Evolutionary conservation across 2,888 invertebrate species (phyloP), one percentile per base, ranked within the genome.

Genomic region (Strigamia crassipes): DNA sequence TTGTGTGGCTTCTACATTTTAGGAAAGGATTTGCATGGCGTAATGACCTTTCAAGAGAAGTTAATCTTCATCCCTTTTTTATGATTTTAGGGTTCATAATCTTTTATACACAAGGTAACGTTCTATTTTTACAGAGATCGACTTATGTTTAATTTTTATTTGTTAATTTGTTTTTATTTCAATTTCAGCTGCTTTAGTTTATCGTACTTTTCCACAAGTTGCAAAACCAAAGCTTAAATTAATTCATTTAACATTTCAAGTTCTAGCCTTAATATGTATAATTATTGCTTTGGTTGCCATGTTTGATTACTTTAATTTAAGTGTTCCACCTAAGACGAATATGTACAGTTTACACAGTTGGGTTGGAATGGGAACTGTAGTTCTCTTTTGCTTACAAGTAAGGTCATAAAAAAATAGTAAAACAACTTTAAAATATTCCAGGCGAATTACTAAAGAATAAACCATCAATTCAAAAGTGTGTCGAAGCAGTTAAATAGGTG

Each of bases 261-360:
- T 91, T 23, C 87, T 90, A 56, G 91, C 92, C 1, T 90, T 96
- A 83, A 86, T 94, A 80, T 89, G 94, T 83, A 90, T 92, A 13
- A 90, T 92, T 15, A 90, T 94, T 82, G 94, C 92, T 21, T 88
- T 94, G 82, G 91, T 92, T 86, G 94, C 96, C 5, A 95, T 92
- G 4, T 95, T 95, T 86, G 93, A 94, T 87, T 93, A 92, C 80
- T 96, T 96, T 73, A 27, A 27, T 27, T 27, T 86, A 86, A 5
- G 85, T 85, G 85, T 85, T 6, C 88, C 88, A 5, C 91, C 92
- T 6, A 91, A 90, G 80, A 91, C 93, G 12, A 94, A 94, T 86
- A 88, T 94, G 87, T 94, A 94, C 87, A 90, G 91, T 12, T 87
- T 95, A 80, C 95, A 95, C 87, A 94, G 94, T 83, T 95, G 95